Evolutionary conservation across 1,140 invertebrate genomes (phyloP), one percentile per base, ranked within the genome.

Genomic region (Reticulitermes speratus): DNA sequence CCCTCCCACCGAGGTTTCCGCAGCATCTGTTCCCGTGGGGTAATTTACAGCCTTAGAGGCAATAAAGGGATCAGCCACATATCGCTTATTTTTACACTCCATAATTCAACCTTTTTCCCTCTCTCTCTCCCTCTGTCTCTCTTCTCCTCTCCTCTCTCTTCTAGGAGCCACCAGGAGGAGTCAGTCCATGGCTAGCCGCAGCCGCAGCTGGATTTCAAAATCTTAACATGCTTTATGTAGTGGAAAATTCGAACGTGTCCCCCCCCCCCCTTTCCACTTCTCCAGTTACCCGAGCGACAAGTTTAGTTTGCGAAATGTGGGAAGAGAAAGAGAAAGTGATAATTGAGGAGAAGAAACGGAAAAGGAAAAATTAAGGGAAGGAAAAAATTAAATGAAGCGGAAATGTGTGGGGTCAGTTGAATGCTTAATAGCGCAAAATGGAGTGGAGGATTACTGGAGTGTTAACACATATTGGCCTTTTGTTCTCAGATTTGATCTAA

Each of bases 71-170:
- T 87, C 87, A 87, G 84, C 86, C 87, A 87, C 87, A 87, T 87
- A 87, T 87, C 87, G 87, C 87, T 84, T 87, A 87, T 87, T 87
- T 87, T 87, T 87, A 87, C 87, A 87, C 87, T 86, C 87, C 87
- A 87, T 87, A 87, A 87, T 84, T 87, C 87, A 87, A 86, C 69
- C 85, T 86, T 86, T 87, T 59, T 83, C 82, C 52, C 87, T 83
- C 23, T 83, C 19, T 12, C 52, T 55, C 45, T 48, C 45, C 19
- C 14, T n/a, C n/a, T n/a, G n/a, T n/a, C n/a, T 52, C 52, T n/a
- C n/a, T 38, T 38, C 38, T 38, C 38, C 5, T 38, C 38, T 55
- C 52, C 1, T 55, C 52, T 55, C 52, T 21, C 19, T 21, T 55
- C 52, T 48, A 14, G 25, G 6, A 38, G n/a, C 44, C 44, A 82